phyloP scores from a whole-genome alignment of 2,888 invertebrate species.

The Brenthis hecate region DNA sequence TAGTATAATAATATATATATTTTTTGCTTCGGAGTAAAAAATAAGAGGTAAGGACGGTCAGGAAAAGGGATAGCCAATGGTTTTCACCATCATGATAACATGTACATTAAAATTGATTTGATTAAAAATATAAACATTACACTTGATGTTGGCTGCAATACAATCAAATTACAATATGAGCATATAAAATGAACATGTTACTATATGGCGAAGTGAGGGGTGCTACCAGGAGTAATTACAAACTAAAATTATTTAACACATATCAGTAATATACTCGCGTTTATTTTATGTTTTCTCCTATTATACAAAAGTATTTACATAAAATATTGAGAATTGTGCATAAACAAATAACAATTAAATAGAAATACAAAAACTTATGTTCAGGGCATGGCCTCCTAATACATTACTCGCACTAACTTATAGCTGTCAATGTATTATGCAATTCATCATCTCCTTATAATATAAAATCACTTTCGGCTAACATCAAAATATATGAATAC shows the following conservation, averaged over 20 bases:
- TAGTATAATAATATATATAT: not conserved
- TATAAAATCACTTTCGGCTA: slow-evolving; percentile 82
- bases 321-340: slow-evolving; percentile 83
- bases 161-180: slow-evolving; percentile 26
- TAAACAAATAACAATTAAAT: slow-evolving; percentile 84
- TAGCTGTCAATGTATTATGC: slow-evolving; percentile 80
- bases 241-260: slow-evolving; percentile 82
- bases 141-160: slow-evolving; percentile 8
- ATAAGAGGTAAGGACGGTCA: slow-evolving; percentile 48
- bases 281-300: slow-evolving; percentile 83
- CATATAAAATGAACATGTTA: slow-evolving; percentile 70
- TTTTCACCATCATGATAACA: slow-evolving; percentile 70
- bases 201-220: slow-evolving; percentile 81
- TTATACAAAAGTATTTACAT: slow-evolving; percentile 84
- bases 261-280: slow-evolving; percentile 82
- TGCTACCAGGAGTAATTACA: slow-evolving; percentile 84
- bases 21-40: slow-evolving; percentile 2
- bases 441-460: slow-evolving; percentile 75
- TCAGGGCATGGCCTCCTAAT: slow-evolving; percentile 76
- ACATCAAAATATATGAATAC: slow-evolving; percentile 77
- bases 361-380: slow-evolving; percentile 80
- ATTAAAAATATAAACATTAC: slow-evolving; percentile 17
- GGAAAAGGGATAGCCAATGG: slow-evolving; percentile 66
- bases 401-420: slow-evolving; percentile 76
- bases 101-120: slow-evolving; percentile 59